These are phyloP conservation scores for Temnothorax ravouxi DNA, from an alignment of 2,888 invertebrate species.

Conservation along the genomic window DNA sequence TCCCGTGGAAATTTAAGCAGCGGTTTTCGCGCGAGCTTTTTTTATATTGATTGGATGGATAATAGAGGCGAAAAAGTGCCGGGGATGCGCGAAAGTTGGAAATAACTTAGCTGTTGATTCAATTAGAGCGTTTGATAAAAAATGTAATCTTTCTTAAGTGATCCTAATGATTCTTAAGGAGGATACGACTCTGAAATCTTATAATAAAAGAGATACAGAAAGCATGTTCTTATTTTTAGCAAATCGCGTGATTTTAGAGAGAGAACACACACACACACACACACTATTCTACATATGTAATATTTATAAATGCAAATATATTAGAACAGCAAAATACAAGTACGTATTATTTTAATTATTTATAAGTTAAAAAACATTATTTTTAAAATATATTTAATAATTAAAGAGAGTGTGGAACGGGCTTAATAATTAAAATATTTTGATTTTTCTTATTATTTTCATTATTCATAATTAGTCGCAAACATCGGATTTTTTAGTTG, in stretches of 20 bases:
- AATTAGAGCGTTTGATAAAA: neutral
- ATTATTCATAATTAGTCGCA: neutral
- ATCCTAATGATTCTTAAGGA: neutral
- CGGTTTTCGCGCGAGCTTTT: neutral
- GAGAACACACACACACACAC: no score
- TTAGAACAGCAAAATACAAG: neutral
- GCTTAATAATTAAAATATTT: no score
- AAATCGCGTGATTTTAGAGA: neutral
- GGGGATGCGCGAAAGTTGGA: neutral
- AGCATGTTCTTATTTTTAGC: neutral
- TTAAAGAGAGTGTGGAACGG: neutral
- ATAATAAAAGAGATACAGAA: no score
- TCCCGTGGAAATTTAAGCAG: conserved; percentile 12
- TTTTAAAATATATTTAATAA: neutral
- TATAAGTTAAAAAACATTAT: neutral
- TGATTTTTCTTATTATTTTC: neutral
- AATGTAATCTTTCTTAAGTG: neutral
- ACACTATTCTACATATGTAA: neutral
- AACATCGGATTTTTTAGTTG: neutral
- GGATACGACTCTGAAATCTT: neutral
- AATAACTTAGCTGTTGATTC: neutral
- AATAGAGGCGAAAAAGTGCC: neutral
- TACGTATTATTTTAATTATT: neutral
- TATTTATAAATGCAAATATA: neutral
- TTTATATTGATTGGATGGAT: conserved; percentile 12